Evolutionary conservation across 2,888 invertebrate species (phyloP), one percentile per base, ranked within the genome.

Genomic region (Lasiommata megera): DNA sequence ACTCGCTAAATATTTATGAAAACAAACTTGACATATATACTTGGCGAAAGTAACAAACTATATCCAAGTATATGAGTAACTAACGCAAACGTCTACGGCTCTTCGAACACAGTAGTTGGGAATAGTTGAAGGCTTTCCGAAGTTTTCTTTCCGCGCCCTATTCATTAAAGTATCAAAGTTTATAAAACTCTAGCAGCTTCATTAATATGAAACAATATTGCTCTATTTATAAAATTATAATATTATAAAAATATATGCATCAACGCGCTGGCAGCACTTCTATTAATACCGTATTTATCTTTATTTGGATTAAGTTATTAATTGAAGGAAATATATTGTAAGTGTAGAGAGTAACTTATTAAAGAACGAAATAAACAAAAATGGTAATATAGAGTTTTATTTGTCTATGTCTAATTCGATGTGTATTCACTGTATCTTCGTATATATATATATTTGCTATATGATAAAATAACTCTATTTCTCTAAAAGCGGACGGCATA

Each of bases 401-500:
- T n/a, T 44, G 12, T 44, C 28, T 14, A 44, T 29, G 6, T 16
- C 46, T 46, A 46, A 29, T 46, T 46, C 46, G 46, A 46, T 46
- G 46, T 46, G 46, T 44, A 11, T 8, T 31, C 16, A 16, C 16
- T 46, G 3, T 29, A 16, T n/a, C 11, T 44, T 12, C 1, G 6
- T 17, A n/a, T n/a, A n/a, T n/a, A n/a, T 40, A 17, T 40, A 1
- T n/a, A 23, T 43, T n/a, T 12, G 12, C 2, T n/a, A 11, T 7
- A 23, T 7, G 6, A 1, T 1, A 3, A 12, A 23, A 23, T 2
- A n/a, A 48, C 18, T 37, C 3, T 12, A 8, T 17, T 51, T 40
- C 7, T 40, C 23, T 51, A 51, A 29, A 51, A 38, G 51, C 51
- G 51, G 51, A 51, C 51, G 51, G 51, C 29, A 46, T 31, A 14